Percentiles rank a stretch among this genome's conserved stretches.
phyloP scores from a whole-genome alignment of 1,140 invertebrate species.

The Drosophila mauritiana region DNA sequence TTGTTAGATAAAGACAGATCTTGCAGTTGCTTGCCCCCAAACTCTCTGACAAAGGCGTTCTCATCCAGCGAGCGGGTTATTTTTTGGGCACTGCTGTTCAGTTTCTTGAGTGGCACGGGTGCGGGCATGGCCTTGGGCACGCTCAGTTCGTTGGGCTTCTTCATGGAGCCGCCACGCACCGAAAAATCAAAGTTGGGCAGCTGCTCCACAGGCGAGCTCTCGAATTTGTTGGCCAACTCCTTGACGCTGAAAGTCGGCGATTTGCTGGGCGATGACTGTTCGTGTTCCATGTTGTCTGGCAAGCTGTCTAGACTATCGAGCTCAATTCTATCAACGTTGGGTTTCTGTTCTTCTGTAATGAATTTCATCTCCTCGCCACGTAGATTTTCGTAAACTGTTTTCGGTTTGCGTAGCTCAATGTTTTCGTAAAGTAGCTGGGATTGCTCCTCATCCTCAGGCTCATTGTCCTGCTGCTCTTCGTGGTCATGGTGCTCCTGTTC shows the following conservation, averaged over 20 bases:
- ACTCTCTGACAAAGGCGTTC: conserved; percentile 88
- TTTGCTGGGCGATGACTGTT: conserved; percentile 51
- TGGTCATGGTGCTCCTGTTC: conserved; percentile 44
- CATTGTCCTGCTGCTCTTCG: conserved; percentile 15
- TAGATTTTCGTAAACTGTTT: conserved; percentile 86
- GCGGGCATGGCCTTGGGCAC: conserved; percentile 47
- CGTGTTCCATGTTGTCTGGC: conserved; percentile 63
- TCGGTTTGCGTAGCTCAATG: conserved; percentile 82
- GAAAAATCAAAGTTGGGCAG: conserved; percentile 79
- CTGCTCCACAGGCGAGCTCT: conserved; percentile 85
- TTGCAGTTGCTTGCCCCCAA: conserved; percentile 84
- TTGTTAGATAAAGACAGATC: conserved; percentile 74
- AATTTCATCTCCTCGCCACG: conserved; percentile 81
- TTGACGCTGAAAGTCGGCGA: conserved; percentile 85
- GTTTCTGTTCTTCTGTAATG: conserved; percentile 36
- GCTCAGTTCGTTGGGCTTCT: conserved; percentile 68
- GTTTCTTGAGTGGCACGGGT: conserved; percentile 72
- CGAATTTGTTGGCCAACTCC: conserved; percentile 86
- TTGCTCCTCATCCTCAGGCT: conserved; percentile 23
- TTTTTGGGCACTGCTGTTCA: conserved; percentile 87
- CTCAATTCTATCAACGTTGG: conserved; percentile 66
- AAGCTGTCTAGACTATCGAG: conserved; percentile 80
- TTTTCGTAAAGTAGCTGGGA: conserved; percentile 78
- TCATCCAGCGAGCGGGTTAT: conserved; percentile 90
- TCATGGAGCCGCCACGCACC: conserved; percentile 64